Evolutionary conservation across 1,140 invertebrate genomes (phyloP), one percentile per base, ranked within the genome.

Genomic region (Bradysia coprophila): DNA sequence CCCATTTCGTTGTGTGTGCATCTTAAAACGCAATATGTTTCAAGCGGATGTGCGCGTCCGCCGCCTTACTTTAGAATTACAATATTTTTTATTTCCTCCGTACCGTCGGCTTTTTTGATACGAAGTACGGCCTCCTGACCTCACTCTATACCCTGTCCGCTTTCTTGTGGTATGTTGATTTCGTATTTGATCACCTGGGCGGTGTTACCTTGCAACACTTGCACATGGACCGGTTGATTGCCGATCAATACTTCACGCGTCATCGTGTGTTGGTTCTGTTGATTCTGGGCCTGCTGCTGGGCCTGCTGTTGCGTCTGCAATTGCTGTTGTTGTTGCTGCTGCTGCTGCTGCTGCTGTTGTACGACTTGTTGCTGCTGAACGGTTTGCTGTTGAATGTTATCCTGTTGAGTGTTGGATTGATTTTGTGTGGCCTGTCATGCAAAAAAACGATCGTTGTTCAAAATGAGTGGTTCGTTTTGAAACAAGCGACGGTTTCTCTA

Each of bases 301-400:
- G 40, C 11, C 32, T 45, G 41, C 24, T 48, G 44, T 11, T 44
- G 31, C 10, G 21, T 28, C 23, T 37, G 24, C 19, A 43, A 42
- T 19, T 21, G 28, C 23, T 48, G 44, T 42, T 47, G 45, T 37
- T 45, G 50, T 13, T 51, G 50, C 34, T 56, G 51, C 23, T 57
- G 55, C 0, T 51, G 47, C 44, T 51, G 46, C 42, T 55, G 50
- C 21, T 53, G 50, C 38, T 50, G 46, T 24, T 49, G 43, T 38
- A 48, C 44, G 22, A 62, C 58, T 18, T 52, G 48, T 49, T 57
- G 54, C 38, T 53, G 49, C 15, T 56, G 46, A 38, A 59, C 54
- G 34, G 59, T 59, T 6, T 65, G 61, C 38, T 66, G 64, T n/a
- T 61, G 53, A 32, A 65, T 39, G 59, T 65, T 62, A 44, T 64